Evolutionary conservation across 2,797 vertebrate genomes (phyloP), one percentile per base, ranked within the genome.

Genomic region (Anguilla marmorata): DNA sequence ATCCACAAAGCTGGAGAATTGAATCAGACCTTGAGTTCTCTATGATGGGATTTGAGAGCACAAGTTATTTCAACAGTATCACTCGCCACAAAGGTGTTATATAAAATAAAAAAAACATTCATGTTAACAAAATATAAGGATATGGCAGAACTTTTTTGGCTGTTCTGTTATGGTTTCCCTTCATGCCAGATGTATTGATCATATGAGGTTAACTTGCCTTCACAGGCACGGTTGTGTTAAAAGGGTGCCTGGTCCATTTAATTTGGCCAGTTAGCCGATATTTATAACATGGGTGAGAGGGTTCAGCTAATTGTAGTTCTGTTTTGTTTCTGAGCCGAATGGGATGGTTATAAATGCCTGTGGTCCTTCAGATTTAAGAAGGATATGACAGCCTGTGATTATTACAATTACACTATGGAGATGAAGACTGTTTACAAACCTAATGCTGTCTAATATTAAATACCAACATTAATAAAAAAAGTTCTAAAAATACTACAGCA

Each of bases 321-420:
- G 79, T 82, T 41, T 82, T 82, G 21, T 82, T 24, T 91, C 93
- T 37, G 87, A 92, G 88, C 74, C 89, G 89, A 89, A 90, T 90
- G 88, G 90, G 90, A 90, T 24, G 45, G 72, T 88, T 85, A 48
- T 60, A 84, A 52, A 87, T 16, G 63, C 60, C 84, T 86, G 85
- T 85, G 89, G 87, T 90, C 85, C 90, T 90, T 86, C 90, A 91
- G 3, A 80, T 80, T 80, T 45, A 33, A 41, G 19, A n/a, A 82
- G 79, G 79, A n/a, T 41, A 21, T 82, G 41, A 82, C 79, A 79
- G 45, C 41, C 41, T 14, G 45, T 50, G 79, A 82, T 48, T 82
- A 91, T 87, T 92, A 79, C 84, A 50, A 45, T 93, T 93, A 94
- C 94, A 94, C 94, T 94, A 93, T 45, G 74, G 92, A 93, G 87